Base-by-base conservation (phyloP, 2,797 vertebrate species). In the Garrulus glandarius region DNA sequence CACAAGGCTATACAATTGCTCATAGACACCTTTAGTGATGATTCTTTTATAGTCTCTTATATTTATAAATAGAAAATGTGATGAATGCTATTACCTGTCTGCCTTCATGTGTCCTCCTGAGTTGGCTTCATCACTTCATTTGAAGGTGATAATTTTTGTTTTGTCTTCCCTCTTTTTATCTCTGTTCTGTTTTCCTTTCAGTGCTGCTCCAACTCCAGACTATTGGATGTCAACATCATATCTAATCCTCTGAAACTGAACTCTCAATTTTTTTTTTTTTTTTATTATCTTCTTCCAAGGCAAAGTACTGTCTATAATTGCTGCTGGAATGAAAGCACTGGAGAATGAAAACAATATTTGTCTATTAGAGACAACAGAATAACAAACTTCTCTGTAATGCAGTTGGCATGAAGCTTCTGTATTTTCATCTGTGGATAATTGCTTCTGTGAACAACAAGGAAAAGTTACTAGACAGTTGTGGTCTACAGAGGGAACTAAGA, bases 361-460 rank as follows among this genome's bases (percentile, higher is more conserved):
- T 70, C 56, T 93, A 36, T 65, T 75, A 80, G 50, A 76, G 20
- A 74, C 49, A 87, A 55, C 18, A 80, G 71, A 79, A 89, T 63
- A 52, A 68, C 70, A 82, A 78, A 85, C 32, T 82, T 93, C 10
- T 57, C 44, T 9, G 7, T 47, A 89, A 82, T 63, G 56, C 67
- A 57, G 24, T 53, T 84, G 78, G 64, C 44, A 76, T 50, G 84
- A 77, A 80, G 15, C 24, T 87, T 74, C 89, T 82, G 23, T 87
- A 59, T 93, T 91, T 91, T 94, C 24, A 41, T 91, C 56, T 93
- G 57, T 82, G 39, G 41, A 53, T 87, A 83, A 89, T n/a, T 88
- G 69, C 82, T 79, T 74, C 63, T 83, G 64, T 85, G 83, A 67
- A 89, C 56, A 89, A 84, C 41, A 70, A 60, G 56, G 24, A 72